Evolutionary conservation across 2,888 invertebrate species (phyloP).

Genomic region (Vandiemenella viatica): DNA sequence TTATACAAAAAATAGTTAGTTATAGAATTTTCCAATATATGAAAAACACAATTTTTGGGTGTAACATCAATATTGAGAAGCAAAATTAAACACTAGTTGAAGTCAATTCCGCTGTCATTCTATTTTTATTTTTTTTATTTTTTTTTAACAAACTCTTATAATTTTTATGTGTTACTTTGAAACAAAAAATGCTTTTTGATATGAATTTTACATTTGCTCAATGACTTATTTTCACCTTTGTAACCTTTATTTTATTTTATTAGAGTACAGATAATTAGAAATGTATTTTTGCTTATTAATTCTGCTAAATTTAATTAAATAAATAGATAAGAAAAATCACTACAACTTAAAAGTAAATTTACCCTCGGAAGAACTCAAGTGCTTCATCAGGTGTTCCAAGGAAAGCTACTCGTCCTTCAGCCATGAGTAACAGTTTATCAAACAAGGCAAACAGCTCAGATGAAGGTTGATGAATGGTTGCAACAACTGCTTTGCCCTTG

Average conservation of each 20-base stretch:
- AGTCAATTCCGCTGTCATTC: too few relatives aligned
- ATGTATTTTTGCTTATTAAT: background rate
- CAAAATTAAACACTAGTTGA: too few relatives aligned
- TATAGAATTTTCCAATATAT: background rate
- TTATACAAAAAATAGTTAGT: background rate
- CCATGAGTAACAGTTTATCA: conserved; percentile 75
- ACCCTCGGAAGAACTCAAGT: conserved; percentile 65
- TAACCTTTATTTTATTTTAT: background rate
- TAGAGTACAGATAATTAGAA: background rate
- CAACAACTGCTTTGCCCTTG: conserved; percentile 74
- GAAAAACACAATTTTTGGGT: too few relatives aligned
- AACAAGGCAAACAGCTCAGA: conserved; percentile 83
- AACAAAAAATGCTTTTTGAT: too few relatives aligned
- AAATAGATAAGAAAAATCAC: background rate
- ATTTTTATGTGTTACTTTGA: too few relatives aligned
- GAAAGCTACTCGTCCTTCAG: conserved; percentile 81
- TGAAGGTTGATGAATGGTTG: conserved; percentile 91
- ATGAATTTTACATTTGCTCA: background rate
- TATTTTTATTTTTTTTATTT: too few relatives aligned
- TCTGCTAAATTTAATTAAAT: background rate
- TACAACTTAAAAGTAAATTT: conserved; percentile 29
- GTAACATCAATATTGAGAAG: too few relatives aligned
- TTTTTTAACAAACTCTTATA: too few relatives aligned
- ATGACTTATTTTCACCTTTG: background rate
- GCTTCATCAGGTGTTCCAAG: conserved; percentile 69